A percentile compares a stretch with the other conserved stretches of the same genome.
Evolutionary conservation across 2,797 vertebrate genomes (phyloP).

Genomic region (Lutjanus argentimaculatus): DNA sequence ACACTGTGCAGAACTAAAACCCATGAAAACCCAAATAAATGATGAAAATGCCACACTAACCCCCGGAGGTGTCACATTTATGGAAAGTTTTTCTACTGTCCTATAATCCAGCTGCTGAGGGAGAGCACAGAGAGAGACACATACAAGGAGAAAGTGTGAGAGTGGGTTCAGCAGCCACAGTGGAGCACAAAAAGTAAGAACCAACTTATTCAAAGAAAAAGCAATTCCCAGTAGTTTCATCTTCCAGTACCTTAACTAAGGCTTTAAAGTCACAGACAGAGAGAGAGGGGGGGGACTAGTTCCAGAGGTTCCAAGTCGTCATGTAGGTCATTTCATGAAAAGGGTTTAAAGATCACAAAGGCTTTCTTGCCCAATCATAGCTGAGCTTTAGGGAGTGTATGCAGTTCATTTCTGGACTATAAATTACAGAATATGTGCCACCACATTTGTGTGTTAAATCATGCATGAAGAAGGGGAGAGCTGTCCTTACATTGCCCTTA

Average conservation of each 20-base stretch:
- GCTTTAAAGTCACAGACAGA: conserved; percentile 48
- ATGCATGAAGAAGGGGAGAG: conserved; percentile 45
- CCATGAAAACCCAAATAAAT: conserved; percentile 50
- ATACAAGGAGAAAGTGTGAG: conserved; percentile 19
- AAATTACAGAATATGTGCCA: conserved; percentile 32
- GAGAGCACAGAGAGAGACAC: conserved; percentile 9
- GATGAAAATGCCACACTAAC: conserved; percentile 46
- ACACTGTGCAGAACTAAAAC: conserved; percentile 37
- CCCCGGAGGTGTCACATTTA: conserved; percentile 53
- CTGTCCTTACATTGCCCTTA: conserved; percentile 43
- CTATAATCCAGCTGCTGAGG: conserved; percentile 51
- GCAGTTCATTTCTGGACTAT: conserved; percentile 36
- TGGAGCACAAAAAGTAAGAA: conserved; percentile 48
- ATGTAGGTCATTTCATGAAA: conserved; percentile 67
- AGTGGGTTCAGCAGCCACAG: conserved; percentile 37
- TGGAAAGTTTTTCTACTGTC: conserved; percentile 50
- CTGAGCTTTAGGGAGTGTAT: conserved; percentile 34
- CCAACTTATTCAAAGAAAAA: conserved; percentile 64
- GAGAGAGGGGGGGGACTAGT: conserved; percentile 11
- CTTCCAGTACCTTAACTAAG: conserved; percentile 57
- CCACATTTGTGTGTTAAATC: conserved; percentile 49
- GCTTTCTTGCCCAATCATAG: conserved; percentile 47
- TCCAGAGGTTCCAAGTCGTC: conserved; percentile 48
- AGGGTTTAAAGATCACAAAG: conserved; percentile 66
- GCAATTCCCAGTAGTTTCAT: conserved; percentile 56